Percentiles rank a stretch among this genome's conserved stretches.
phyloP scores from a whole-genome alignment of 35 echinoderm and acorn worm genomes.

The Lytechinus pictus region DNA sequence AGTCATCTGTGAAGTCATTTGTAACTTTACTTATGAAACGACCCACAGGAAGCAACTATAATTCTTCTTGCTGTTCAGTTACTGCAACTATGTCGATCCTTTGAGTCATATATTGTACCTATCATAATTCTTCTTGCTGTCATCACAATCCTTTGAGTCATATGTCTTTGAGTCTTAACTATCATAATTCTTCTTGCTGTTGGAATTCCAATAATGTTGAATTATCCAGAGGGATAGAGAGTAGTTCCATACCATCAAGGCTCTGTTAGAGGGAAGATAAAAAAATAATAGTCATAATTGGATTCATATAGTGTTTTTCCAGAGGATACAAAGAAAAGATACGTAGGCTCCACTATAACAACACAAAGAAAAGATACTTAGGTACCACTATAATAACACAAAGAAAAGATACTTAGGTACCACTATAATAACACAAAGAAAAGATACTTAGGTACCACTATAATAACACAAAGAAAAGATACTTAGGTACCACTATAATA shows the following conservation, averaged over 20 bases:
- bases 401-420: neutral
- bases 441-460: neutral
- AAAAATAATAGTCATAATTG: neutral
- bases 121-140: no score
- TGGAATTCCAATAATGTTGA: conserved; percentile 76
- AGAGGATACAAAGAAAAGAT: neutral
- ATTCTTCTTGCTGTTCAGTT: no score
- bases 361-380: neutral
- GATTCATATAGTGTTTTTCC: neutral
- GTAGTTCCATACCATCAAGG: conserved; percentile 83
- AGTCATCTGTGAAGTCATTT: no score
- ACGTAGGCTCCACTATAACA: neutral
- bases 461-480: no score
- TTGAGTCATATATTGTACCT: no score
- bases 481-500: no score
- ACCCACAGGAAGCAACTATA: no score
- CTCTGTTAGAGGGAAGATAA: conserved; percentile 52
- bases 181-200: conserved; percentile 75
- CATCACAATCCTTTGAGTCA: neutral
- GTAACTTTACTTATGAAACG: no score
- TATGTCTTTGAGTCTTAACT: neutral
- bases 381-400: neutral
- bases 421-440: neutral
- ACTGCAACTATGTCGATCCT: no score
- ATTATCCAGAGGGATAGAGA: conserved; percentile 75